These are phyloP conservation scores for Xestia rhomboidea DNA, from an alignment of 2,888 invertebrate species.

Conservation along the genomic window DNA sequence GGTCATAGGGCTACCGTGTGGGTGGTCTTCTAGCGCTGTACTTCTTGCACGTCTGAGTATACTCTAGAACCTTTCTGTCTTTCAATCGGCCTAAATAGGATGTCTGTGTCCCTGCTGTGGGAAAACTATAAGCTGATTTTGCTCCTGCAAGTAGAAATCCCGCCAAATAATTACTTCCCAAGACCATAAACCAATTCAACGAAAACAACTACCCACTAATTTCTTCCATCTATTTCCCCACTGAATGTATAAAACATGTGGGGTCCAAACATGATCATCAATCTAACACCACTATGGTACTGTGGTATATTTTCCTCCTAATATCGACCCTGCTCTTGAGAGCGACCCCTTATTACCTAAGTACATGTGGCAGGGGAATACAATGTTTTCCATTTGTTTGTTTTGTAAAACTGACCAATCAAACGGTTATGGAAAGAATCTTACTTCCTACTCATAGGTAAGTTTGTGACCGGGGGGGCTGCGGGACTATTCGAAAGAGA, in stretches of 20 bases:
- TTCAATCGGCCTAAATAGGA: background rate
- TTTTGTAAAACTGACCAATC: constrained; percentile 10
- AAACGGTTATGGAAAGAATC: background rate
- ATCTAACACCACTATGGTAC: constrained; percentile 40
- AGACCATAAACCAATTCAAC: constrained; percentile 11
- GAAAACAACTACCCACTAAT: constrained; percentile 22
- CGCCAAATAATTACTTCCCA: background rate
- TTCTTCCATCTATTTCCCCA: background rate
- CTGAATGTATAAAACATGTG: constrained; percentile 42
- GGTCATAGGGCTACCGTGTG: background rate
- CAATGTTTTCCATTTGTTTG: constrained; percentile 23
- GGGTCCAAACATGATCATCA: constrained; percentile 43
- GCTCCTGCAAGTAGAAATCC: background rate
- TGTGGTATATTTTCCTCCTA: constrained; percentile 40
- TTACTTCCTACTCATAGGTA: no score
- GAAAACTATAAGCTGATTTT: background rate
- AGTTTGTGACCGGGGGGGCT: no score
- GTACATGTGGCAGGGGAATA: constrained; percentile 5
- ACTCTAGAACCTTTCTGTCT: background rate
- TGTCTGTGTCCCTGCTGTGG: background rate
- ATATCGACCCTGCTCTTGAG: constrained; percentile 31
- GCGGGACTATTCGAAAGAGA: no score
- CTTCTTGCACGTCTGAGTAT: background rate
- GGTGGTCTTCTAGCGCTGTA: background rate
- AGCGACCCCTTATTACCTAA: constrained; percentile 20